Evolutionary conservation across 2,888 invertebrate species (phyloP).

Genomic region (Nomada ruficornis): DNA sequence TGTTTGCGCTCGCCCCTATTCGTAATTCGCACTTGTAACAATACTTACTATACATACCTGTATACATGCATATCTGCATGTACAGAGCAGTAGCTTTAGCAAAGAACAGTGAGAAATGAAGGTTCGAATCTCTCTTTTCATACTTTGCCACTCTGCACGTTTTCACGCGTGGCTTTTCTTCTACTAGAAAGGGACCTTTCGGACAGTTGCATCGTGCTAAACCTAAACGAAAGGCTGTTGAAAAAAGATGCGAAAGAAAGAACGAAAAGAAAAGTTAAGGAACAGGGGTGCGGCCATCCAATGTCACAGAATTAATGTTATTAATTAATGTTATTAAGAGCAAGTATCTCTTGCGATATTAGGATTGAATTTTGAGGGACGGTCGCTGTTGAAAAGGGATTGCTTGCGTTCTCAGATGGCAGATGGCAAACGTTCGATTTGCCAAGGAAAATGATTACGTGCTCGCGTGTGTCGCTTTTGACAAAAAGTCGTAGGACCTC

Average conservation of each 20-base stretch:
- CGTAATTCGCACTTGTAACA: background rate
- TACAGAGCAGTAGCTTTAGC: background rate
- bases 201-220: background rate
- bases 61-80: too few species aligned
- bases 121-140: background rate
- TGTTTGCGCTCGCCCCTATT: background rate
- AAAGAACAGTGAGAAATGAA: background rate
- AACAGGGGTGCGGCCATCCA: too few species aligned
- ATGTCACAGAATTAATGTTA: too few species aligned
- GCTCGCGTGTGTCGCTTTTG: background rate
- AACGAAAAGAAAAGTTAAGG: too few species aligned
- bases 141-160: conserved; percentile 24
- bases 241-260: background rate
- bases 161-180: conserved; percentile 8
- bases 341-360: background rate
- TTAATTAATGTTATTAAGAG: too few species aligned
- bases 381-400: too few species aligned
- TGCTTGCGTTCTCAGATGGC: too few species aligned
- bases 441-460: too few species aligned
- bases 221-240: too few species aligned
- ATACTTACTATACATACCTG: too few species aligned
- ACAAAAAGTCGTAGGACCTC: background rate
- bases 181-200: background rate
- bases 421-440: too few species aligned
- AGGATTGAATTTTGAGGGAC: too few species aligned